A percentile compares a stretch with the other conserved stretches of the same genome.
Conservation (phyloP, 2,888 invertebrate genomes). For the Tipula lateralis region DNA sequence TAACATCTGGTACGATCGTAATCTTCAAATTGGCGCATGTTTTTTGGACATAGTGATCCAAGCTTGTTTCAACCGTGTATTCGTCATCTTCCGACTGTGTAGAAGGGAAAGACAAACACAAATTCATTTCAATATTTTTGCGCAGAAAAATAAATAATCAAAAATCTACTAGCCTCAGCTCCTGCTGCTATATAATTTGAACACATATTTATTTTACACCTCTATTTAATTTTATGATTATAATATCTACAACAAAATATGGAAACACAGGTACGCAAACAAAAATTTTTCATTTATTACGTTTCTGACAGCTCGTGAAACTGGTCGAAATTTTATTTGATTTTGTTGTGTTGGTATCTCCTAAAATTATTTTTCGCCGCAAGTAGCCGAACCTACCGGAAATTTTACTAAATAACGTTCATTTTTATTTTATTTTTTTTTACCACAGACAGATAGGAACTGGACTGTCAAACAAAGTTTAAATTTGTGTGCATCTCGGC, state of each 20-base stretch:
- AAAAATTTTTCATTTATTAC: neutral
- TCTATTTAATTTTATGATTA: neutral
- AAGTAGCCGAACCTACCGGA: neutral
- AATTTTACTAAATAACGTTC: neutral
- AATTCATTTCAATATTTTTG: too few species aligned
- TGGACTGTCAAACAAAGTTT: neutral
- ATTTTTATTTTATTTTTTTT: too few species aligned
- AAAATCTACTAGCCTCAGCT: neutral
- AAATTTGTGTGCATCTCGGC: neutral
- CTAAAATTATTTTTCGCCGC: neutral
- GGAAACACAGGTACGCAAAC: neutral
- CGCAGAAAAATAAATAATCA: too few species aligned
- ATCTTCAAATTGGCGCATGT: constrained; percentile 43
- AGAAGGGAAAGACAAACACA: too few species aligned
- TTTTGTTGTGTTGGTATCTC: neutral
- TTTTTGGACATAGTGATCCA: constrained; percentile 29
- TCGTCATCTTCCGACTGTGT: neutral
- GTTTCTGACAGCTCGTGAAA: neutral
- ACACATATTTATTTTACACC: neutral
- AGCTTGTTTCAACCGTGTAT: neutral
- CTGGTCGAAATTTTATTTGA: neutral
- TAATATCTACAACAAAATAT: neutral
- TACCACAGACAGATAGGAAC: too few species aligned
- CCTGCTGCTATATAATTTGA: neutral
- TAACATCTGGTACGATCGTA: constrained; percentile 46